phyloP scores from a whole-genome alignment of 2,113 vertebrate genomes.

The Leptocoma aspasia region DNA sequence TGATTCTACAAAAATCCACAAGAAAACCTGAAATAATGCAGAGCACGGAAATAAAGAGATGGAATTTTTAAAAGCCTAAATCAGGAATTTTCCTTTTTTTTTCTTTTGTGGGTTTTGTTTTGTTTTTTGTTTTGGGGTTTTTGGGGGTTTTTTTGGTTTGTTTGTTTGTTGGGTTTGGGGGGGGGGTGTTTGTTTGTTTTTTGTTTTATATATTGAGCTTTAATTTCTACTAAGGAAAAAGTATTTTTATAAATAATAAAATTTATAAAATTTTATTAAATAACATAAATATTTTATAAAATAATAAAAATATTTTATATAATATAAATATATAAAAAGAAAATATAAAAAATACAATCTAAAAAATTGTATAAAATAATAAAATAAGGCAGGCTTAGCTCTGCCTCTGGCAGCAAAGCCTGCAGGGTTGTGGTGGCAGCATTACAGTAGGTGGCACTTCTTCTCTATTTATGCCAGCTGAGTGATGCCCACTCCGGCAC shows the following conservation, averaged over 20 bases:
- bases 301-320: no score
- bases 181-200: no score
- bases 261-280: no score
- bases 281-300: no score
- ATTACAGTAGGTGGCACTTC: background rate
- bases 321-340: no score
- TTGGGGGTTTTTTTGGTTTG: background rate
- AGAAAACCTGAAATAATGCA: background rate
- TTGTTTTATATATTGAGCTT: background rate
- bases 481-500: rapidly evolving
- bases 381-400: no score
- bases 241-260: background rate
- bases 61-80: background rate
- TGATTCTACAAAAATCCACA: background rate
- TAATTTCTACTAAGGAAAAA: background rate
- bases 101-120: no score
- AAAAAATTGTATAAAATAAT: no score
- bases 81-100: background rate
- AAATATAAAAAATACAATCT: no score
- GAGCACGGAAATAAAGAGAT: background rate
- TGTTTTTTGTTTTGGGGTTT: background rate
- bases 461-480: background rate
- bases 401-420: background rate
- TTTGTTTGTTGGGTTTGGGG: no score
- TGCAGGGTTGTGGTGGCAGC: background rate